Evolutionary conservation across 2,797 vertebrate genomes (phyloP).

Genomic region (Phalanger gymnotis): DNA sequence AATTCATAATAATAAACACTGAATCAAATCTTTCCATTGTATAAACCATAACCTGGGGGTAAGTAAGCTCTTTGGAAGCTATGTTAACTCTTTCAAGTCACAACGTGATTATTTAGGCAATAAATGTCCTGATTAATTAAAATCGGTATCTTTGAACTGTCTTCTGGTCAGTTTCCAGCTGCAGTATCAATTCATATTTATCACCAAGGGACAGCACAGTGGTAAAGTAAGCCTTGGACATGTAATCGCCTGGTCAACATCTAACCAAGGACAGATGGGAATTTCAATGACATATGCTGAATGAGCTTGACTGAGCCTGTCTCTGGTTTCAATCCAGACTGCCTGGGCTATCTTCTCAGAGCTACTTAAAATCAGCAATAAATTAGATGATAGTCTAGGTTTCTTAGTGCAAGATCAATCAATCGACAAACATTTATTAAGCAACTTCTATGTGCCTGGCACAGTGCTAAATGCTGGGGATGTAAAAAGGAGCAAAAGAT

Average conservation of each 20-base stretch:
- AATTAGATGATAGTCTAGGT: background rate
- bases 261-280: background rate
- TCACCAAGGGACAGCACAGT: background rate
- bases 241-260: background rate
- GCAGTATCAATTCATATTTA: background rate
- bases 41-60: background rate
- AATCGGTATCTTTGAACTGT: slow-evolving; percentile 13
- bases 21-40: background rate
- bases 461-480: background rate
- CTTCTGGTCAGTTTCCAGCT: slow-evolving; percentile 7
- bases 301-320: background rate
- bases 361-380: background rate
- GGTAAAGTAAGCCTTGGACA: background rate
- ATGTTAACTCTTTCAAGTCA: slow-evolving; percentile 29
- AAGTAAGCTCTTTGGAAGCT: slow-evolving; percentile 13
- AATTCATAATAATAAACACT: background rate
- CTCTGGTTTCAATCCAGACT: background rate
- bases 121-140: background rate
- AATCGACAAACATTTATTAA: background rate
- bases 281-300: background rate
- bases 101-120: background rate
- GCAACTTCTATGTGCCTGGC: background rate
- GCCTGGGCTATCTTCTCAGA: background rate
- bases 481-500: background rate
- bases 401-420: background rate